These are phyloP conservation scores for Eurytoma adleriae DNA, from an alignment of 2,888 invertebrate species.

Conservation along the genomic window DNA sequence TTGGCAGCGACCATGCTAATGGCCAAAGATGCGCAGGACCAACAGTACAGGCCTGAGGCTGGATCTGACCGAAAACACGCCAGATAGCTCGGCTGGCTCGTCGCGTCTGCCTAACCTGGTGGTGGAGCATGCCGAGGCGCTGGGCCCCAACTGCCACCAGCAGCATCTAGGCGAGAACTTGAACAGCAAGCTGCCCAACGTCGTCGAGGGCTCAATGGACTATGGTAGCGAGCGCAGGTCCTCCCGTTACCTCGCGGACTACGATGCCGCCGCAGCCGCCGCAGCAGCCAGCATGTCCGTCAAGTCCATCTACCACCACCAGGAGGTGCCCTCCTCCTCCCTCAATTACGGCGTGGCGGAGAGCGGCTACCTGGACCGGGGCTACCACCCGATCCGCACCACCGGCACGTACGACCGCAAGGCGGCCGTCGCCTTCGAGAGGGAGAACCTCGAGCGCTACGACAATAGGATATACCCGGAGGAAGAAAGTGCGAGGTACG, in stretches of 20 bases:
- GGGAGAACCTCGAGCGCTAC: slow-evolving; percentile 70
- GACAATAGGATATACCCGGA: slow-evolving; percentile 72
- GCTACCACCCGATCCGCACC: slow-evolving; percentile 48
- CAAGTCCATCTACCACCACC: slow-evolving; percentile 64
- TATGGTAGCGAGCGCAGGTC: slow-evolving; percentile 75
- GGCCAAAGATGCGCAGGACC: slow-evolving; percentile 73
- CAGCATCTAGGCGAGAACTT: slow-evolving; percentile 70
- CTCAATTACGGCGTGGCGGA: slow-evolving; percentile 54
- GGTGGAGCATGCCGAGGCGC: slow-evolving; percentile 73
- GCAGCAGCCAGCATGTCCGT: not conserved
- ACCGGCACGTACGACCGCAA: slow-evolving; percentile 65
- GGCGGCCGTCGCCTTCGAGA: slow-evolving; percentile 64
- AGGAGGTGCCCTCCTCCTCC: slow-evolving; percentile 55
- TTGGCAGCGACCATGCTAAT: slow-evolving; percentile 71
- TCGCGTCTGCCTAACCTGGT: slow-evolving; percentile 70
- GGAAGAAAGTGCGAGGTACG: slow-evolving; percentile 68
- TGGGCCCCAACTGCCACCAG: slow-evolving; percentile 56
- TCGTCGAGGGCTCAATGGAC: slow-evolving; percentile 76
- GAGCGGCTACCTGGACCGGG: slow-evolving; percentile 56
- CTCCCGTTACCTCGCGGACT: slow-evolving; percentile 74
- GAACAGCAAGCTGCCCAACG: slow-evolving; percentile 75
- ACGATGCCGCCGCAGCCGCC: slow-evolving; percentile 61
- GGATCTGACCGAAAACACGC: slow-evolving; percentile 74
- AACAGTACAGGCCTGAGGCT: slow-evolving; percentile 73
- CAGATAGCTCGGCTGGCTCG: slow-evolving; percentile 71